A percentile compares a stretch with the other conserved stretches of the same genome.
phyloP scores from a whole-genome alignment of 2,888 invertebrate species.

The Spodoptera littoralis region DNA sequence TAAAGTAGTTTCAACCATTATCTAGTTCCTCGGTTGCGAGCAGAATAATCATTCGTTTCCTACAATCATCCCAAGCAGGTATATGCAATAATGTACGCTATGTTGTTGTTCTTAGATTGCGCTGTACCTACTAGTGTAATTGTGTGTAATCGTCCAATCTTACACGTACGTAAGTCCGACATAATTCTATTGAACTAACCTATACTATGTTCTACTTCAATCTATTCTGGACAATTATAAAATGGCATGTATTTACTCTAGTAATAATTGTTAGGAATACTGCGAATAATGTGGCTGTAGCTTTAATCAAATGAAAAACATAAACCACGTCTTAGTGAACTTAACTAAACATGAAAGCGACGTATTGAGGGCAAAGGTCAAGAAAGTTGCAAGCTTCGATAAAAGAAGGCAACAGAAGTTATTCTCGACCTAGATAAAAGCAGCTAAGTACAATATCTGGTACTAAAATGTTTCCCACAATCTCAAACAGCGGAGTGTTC shows the following conservation, averaged over 20 bases:
- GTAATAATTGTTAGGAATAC: slow-evolving; percentile 6
- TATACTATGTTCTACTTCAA: background rate
- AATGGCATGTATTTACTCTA: background rate
- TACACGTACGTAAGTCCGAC: slow-evolving; percentile 3
- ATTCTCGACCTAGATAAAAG: slow-evolving; percentile 46
- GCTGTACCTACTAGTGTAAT: slow-evolving; percentile 5
- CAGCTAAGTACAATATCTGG: slow-evolving; percentile 13
- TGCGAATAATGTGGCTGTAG: background rate
- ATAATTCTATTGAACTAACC: background rate
- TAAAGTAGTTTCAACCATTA: slow-evolving; percentile 24
- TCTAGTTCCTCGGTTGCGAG: slow-evolving; percentile 19
- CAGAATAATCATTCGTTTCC: slow-evolving; percentile 45
- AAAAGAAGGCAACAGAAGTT: slow-evolving; percentile 34
- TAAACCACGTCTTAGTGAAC: slow-evolving; percentile 18
- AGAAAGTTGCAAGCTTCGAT: slow-evolving; percentile 46
- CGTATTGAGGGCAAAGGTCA: slow-evolving; percentile 44
- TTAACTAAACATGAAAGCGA: slow-evolving; percentile 20
- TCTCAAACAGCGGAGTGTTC: slow-evolving; percentile 17
- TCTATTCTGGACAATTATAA: slow-evolving; percentile 7
- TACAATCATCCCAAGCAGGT: slow-evolving; percentile 21
- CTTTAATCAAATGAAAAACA: slow-evolving; percentile 29
- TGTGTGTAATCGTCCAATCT: slow-evolving; percentile 21
- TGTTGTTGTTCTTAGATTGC: slow-evolving; percentile 6
- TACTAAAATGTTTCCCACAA: slow-evolving; percentile 34
- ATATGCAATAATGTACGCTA: slow-evolving; percentile 21